Evolutionary conservation across 2,113 vertebrate genomes (phyloP).

Genomic region (Baryphthengus martii): DNA sequence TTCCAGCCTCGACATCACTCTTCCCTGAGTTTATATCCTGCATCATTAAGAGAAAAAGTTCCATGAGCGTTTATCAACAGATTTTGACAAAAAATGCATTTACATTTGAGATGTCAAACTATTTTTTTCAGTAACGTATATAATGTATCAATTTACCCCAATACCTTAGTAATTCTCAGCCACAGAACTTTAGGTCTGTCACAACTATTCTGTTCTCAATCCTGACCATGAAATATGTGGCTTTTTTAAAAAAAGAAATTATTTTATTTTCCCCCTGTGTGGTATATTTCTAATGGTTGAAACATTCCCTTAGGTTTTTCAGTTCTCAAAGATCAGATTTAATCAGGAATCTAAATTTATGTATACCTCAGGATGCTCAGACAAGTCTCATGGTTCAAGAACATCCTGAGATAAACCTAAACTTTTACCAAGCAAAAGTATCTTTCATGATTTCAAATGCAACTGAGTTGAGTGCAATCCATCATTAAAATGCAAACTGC

Average conservation of each 20-base stretch:
- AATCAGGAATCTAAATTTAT: background rate
- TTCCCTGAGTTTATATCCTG: background rate
- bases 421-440: background rate
- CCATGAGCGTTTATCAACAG: background rate
- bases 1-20: background rate
- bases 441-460: background rate
- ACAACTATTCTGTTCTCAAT: background rate
- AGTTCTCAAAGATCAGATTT: background rate
- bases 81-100: background rate
- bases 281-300: background rate
- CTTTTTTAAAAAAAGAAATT: too few relatives aligned
- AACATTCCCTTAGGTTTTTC: background rate
- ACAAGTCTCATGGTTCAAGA: accelerated
- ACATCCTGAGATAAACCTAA: background rate
- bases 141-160: background rate
- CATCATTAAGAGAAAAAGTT: background rate
- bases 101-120: background rate
- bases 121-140: background rate
- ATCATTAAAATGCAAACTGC: background rate
- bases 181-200: background rate
- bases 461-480: background rate
- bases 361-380: background rate
- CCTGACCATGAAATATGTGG: background rate
- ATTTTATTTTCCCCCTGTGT: too few relatives aligned
- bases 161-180: background rate